These are phyloP conservation scores for Drosophila peninsularis DNA, from an alignment of 2,888 invertebrate species.

Conservation along the genomic window DNA sequence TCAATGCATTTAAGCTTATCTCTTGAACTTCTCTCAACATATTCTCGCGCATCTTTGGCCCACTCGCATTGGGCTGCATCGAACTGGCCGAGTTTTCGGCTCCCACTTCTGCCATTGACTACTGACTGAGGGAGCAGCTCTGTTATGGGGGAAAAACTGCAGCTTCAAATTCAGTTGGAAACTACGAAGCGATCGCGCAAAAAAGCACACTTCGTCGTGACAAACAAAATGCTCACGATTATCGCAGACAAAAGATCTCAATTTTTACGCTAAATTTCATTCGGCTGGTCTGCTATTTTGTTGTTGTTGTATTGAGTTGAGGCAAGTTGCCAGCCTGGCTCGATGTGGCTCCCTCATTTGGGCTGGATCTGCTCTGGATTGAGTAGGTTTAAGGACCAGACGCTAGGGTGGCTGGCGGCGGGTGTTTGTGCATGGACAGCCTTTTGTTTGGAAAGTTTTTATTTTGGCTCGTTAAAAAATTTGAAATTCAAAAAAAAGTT, in stretches of 20 bases:
- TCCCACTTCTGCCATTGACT: not conserved
- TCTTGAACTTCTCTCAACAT: not conserved
- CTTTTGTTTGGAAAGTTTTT: constrained; percentile 81
- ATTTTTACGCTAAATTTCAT: constrained; percentile 78
- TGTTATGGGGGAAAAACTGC: constrained; percentile 21
- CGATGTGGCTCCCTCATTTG: constrained; percentile 43
- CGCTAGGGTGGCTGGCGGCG: constrained; percentile 6
- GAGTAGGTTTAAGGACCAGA: constrained; percentile 21
- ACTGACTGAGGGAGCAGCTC: not conserved
- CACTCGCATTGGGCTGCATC: constrained; percentile 1
- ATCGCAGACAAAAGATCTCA: constrained; percentile 81
- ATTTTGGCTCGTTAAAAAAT: constrained; percentile 78
- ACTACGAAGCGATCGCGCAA: constrained; percentile 66
- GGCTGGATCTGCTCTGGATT: constrained; percentile 69
- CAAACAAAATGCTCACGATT: constrained; percentile 83
- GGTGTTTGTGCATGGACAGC: constrained; percentile 35
- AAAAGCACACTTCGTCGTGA: constrained; percentile 82
- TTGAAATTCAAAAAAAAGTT: constrained; percentile 61
- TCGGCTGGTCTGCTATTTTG: constrained; percentile 46
- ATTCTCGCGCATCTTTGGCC: not conserved
- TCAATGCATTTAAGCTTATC: not conserved
- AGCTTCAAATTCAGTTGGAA: constrained; percentile 30
- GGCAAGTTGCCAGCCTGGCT: constrained; percentile 38
- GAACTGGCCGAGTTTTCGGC: not conserved
- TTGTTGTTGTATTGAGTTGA: constrained; percentile 14